Base-by-base conservation (phyloP, 1,140 invertebrate genomes). In the Drosophila varians region DNA sequence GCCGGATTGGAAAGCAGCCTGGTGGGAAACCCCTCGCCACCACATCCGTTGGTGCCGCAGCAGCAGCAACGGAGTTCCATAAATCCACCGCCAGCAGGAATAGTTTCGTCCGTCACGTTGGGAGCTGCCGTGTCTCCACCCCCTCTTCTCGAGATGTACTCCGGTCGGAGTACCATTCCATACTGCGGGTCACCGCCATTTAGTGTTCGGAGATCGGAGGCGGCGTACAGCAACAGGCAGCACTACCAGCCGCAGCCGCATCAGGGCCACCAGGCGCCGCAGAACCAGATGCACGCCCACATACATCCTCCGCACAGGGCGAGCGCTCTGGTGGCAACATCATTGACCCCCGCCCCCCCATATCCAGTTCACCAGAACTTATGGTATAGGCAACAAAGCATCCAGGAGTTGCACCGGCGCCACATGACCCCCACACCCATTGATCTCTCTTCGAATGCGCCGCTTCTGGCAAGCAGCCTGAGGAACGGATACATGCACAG, bases 351-450 rank as follows among this genome's bases (percentile, higher is more conserved):
- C 0, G 83, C 89, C 70, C 93, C 95, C 65, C 94, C 96, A 42
- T 94, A 96, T 92, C 93, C 95, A 21, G 92, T 95, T 6, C 95
- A 96, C 87, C 95, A 95, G 78, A 92, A 94, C 68, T 89, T 96
- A 16, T 96, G 95, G 95, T 92, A 95, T 53, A 92, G 93, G 4
- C 95, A 96, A 74, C 95, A 96, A 69, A 93, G 94, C 54, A 93
- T 94, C 84, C 94, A 95, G 56, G 90, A 90, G 72, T 42, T 91
- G 21, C 90, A 90, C 60, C 84, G 89, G 7, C 89, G 89, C n/a
- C 90, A 90, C 49, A 83, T 90, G 80, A 91, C 89, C 6, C 84
- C 89, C 47, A 90, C 83, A 4, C 84, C 89, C 14, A 91, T 90
- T 45, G 90, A 91, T 87, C 74, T 90, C 45, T 90, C 90, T 3